Percentiles rank a stretch among this genome's conserved stretches.
These are phyloP conservation scores for Aramus guarauna DNA, from an alignment of 2,113 vertebrate species.

Conservation along the genomic window DNA sequence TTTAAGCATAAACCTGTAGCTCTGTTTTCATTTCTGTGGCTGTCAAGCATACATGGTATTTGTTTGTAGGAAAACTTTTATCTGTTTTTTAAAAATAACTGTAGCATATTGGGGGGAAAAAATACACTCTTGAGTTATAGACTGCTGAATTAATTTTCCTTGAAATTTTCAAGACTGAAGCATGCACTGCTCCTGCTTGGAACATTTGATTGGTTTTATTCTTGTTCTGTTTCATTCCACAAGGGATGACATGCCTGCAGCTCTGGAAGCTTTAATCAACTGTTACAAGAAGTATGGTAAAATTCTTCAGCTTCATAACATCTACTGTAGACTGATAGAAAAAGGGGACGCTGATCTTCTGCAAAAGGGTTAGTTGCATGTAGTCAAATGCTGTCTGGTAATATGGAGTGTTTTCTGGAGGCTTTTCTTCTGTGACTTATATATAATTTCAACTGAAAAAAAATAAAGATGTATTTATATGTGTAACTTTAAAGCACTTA, in stretches of 20 bases:
- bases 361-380: conserved; percentile 83
- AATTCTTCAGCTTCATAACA: conserved; percentile 82
- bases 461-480: background rate
- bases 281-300: conserved; percentile 80
- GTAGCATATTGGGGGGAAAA: fast-evolving
- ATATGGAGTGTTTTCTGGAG: background rate
- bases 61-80: background rate
- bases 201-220: conserved; percentile 29
- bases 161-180: background rate
- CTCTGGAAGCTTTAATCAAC: conserved; percentile 76
- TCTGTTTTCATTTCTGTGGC: background rate
- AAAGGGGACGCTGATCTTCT: conserved; percentile 86
- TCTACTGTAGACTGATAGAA: conserved; percentile 85
- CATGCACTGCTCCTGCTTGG: background rate
- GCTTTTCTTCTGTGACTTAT: background rate
- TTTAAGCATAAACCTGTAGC: background rate
- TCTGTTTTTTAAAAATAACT: background rate
- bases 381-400: background rate
- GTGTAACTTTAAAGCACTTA: background rate
- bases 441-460: background rate
- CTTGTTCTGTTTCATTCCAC: conserved; percentile 30
- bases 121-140: background rate
- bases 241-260: conserved; percentile 80
- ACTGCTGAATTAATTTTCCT: background rate
- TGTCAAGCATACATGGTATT: background rate